phyloP scores from a whole-genome alignment of 2,888 invertebrate genomes.

The Drosophila multiciliata region DNA sequence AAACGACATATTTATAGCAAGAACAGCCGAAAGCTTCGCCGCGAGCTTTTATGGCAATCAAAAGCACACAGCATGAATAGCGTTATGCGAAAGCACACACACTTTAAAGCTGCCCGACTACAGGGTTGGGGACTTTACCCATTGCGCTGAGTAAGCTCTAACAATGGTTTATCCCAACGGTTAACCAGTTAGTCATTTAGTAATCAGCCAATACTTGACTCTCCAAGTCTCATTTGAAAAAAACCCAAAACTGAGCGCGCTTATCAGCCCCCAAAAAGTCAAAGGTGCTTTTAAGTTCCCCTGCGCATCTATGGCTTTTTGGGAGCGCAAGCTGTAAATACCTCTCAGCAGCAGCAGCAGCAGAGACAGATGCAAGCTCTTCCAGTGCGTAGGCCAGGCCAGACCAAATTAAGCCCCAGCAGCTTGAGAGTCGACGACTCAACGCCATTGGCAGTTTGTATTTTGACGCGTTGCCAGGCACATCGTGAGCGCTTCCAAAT shows the following conservation, averaged over 20 bases:
- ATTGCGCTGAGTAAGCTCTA: conserved; percentile 39
- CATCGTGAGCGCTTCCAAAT: conserved; percentile 67
- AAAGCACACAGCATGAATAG: conserved; percentile 27
- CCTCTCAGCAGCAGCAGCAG: conserved; percentile 15
- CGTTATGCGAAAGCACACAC: conserved; percentile 27
- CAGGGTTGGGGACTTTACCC: conserved; percentile 8
- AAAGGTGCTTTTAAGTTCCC: conserved; percentile 55
- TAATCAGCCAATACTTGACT: neutral
- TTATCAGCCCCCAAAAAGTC: conserved; percentile 45
- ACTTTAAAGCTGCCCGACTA: conserved; percentile 36
- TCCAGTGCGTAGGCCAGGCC: conserved; percentile 47
- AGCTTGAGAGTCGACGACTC: conserved; percentile 21
- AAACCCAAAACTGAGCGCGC: conserved; percentile 29
- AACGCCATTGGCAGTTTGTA: conserved; percentile 67
- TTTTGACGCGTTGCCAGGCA: conserved; percentile 74
- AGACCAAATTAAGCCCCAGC: conserved; percentile 24
- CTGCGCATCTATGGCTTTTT: conserved; percentile 28
- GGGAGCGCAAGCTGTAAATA: conserved; percentile 55
- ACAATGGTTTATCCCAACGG: conserved; percentile 23
- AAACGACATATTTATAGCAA: conserved; percentile 22
- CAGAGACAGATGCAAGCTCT: conserved; percentile 55
- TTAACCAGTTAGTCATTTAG: conserved; percentile 13
- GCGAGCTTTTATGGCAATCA: conserved; percentile 30
- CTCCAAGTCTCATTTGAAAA: conserved; percentile 1
- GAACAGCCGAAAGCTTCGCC: conserved; percentile 26